A percentile compares a stretch with the other conserved stretches of the same genome.
Evolutionary conservation across 2,113 vertebrate genomes (phyloP).

Genomic region (Cichladusa arquata): DNA sequence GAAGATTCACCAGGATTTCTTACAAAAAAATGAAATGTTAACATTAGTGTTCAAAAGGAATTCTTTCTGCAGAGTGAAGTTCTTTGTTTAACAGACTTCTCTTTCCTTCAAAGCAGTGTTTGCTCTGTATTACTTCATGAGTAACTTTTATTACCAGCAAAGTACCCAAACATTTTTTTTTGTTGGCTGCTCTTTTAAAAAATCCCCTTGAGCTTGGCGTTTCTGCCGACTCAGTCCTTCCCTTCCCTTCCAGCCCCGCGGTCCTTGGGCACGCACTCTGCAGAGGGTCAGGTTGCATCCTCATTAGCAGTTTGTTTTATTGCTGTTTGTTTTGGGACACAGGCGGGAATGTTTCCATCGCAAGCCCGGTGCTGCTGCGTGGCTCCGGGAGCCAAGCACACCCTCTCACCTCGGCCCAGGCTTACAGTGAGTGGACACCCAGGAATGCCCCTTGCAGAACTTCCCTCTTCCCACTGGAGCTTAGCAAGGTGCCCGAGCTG

Average conservation of each 20-base stretch:
- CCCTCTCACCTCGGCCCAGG: not conserved
- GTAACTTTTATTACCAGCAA: conserved; percentile 5
- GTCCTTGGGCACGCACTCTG: not conserved
- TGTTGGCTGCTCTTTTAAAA: not conserved
- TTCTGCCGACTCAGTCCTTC: not conserved
- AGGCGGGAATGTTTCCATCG: not conserved
- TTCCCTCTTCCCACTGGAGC: not conserved
- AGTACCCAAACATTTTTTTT: not conserved
- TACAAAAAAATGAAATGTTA: not conserved
- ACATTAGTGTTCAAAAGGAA: not conserved
- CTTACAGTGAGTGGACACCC: not conserved
- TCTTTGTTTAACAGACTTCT: not conserved
- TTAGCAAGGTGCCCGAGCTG: not conserved
- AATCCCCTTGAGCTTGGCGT: not conserved
- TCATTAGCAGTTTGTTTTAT: not conserved
- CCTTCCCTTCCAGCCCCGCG: not conserved
- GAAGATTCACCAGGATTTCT: not conserved
- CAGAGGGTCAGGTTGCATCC: not conserved
- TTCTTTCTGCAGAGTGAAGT: not conserved
- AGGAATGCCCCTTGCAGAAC: not conserved
- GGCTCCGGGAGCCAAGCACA: not conserved
- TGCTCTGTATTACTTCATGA: not conserved
- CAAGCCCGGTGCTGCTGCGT: not conserved
- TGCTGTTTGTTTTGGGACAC: conserved; percentile 14
- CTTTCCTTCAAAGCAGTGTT: conserved; percentile 2